Percentiles rank a stretch among this genome's conserved stretches.
Conservation (phyloP, 2,888 invertebrate genomes). For the Leptarthrus brevirostris region DNA sequence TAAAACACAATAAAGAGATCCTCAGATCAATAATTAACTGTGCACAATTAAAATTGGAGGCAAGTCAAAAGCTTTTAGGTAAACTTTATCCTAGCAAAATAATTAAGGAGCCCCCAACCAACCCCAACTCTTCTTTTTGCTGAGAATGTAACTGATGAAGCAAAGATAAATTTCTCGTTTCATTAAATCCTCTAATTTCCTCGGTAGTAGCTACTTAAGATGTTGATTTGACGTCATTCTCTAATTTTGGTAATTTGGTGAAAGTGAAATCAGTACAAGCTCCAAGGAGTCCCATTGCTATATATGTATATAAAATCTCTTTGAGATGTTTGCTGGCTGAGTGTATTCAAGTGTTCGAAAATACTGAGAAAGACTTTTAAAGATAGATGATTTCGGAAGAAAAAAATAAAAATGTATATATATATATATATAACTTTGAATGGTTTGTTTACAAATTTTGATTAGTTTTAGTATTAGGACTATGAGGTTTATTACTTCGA, state of each 20-base stretch:
- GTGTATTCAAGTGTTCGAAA: too few relatives aligned
- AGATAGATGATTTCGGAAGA: too few relatives aligned
- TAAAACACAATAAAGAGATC: background rate
- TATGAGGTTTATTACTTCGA: too few relatives aligned
- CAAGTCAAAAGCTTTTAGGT: constrained; percentile 7
- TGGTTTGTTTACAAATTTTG: too few relatives aligned
- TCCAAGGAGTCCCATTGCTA: too few relatives aligned
- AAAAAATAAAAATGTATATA: too few relatives aligned
- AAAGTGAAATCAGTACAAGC: too few relatives aligned
- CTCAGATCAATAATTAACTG: constrained; percentile 18
- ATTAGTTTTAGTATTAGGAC: too few relatives aligned
- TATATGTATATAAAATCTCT: too few relatives aligned
- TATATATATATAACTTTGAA: too few relatives aligned
- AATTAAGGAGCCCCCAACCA: background rate
- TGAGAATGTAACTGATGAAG: background rate
- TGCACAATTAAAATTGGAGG: constrained; percentile 17
- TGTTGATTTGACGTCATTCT: constrained; percentile 18
- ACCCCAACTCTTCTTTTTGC: background rate
- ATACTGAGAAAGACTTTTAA: too few relatives aligned
- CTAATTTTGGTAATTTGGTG: background rate
- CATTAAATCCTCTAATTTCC: background rate
- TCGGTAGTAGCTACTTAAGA: background rate
- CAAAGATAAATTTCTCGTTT: background rate
- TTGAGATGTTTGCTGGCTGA: too few relatives aligned
- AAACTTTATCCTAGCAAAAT: background rate